Conservation (phyloP, 2,888 invertebrate genomes). For the Glyphotaelius pellucidus region DNA sequence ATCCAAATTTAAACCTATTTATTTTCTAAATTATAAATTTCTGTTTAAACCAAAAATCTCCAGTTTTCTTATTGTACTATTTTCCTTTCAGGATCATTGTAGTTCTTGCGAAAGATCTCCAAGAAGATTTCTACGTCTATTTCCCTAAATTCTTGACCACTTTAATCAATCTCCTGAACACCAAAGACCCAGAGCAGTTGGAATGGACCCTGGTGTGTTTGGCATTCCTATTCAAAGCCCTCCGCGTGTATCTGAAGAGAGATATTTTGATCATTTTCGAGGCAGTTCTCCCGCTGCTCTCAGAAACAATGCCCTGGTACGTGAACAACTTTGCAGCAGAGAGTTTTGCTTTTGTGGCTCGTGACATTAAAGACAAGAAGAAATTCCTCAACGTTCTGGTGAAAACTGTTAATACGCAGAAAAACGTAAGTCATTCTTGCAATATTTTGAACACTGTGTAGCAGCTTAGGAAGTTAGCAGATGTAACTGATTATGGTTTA, state of each 20-base stretch:
- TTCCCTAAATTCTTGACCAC: conserved; percentile 87
- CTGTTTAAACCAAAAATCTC: background rate
- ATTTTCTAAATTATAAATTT: background rate
- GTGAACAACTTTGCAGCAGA: conserved; percentile 96
- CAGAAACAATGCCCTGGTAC: conserved; percentile 87
- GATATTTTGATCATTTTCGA: conserved; percentile 86
- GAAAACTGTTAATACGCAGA: conserved; percentile 80
- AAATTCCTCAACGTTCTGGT: conserved; percentile 85
- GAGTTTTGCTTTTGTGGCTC: conserved; percentile 95
- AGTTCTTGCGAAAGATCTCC: conserved; percentile 91
- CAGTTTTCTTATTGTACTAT: background rate
- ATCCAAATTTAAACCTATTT: background rate
- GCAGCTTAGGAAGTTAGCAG: conserved; percentile 19
- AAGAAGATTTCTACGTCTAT: conserved; percentile 92
- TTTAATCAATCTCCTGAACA: conserved; percentile 83
- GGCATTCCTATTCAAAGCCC: conserved; percentile 93
- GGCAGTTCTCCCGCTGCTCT: conserved; percentile 85
- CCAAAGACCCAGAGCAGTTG: conserved; percentile 88
- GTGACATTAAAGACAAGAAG: conserved; percentile 90
- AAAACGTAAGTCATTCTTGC: conserved; percentile 79
- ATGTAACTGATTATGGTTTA: conserved; percentile 7
- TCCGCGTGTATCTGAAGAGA: conserved; percentile 89
- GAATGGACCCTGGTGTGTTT: conserved; percentile 92
- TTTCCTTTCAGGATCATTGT: conserved; percentile 83
- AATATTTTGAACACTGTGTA: background rate